These are phyloP conservation scores for Oreocharis arfaki DNA, from an alignment of 2,113 vertebrate species.

Conservation along the genomic window DNA sequence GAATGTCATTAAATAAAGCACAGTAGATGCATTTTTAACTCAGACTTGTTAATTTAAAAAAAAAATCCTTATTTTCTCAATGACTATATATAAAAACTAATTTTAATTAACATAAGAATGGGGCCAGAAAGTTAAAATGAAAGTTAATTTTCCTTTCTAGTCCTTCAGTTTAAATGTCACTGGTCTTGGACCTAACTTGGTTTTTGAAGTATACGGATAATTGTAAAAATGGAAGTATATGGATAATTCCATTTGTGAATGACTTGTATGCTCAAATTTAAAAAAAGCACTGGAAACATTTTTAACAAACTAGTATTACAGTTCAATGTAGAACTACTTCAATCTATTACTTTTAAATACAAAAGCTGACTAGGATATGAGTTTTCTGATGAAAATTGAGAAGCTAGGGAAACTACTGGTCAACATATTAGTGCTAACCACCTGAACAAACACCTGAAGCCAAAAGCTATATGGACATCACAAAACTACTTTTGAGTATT, in stretches of 20 bases:
- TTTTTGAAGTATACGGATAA: background rate
- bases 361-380: background rate
- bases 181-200: background rate
- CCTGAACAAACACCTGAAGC: background rate
- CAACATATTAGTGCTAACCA: background rate
- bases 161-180: background rate
- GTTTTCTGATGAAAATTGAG: background rate
- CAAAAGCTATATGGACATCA: background rate
- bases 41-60: background rate
- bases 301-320: background rate
- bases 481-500: background rate
- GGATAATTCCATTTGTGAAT: background rate
- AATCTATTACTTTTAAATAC: background rate
- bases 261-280: rapidly evolving
- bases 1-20: background rate
- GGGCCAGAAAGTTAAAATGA: background rate
- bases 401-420: background rate
- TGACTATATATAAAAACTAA: background rate
- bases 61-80: background rate
- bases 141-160: background rate
- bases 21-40: background rate
- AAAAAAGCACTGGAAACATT: background rate
- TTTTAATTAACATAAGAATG: background rate
- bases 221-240: background rate
- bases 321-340: background rate